These are phyloP conservation scores for Drosophila ezoana DNA, from an alignment of 2,888 invertebrate species.

Conservation along the genomic window DNA sequence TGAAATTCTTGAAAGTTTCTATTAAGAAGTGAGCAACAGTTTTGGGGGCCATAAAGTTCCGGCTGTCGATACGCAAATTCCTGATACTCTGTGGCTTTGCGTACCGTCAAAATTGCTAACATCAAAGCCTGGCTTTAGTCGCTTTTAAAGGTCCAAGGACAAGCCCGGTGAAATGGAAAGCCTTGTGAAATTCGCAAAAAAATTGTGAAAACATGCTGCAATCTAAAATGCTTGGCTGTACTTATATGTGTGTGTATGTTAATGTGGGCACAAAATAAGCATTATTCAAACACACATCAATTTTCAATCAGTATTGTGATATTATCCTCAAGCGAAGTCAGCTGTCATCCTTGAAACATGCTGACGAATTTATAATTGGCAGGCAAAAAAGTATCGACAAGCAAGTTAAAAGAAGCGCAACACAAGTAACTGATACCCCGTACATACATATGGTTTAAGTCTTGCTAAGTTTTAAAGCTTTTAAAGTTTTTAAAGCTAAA, in stretches of 20 bases:
- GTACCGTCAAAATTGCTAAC: constrained; percentile 1
- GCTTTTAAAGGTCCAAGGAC: constrained; percentile 5
- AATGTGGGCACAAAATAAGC: constrained; percentile 29
- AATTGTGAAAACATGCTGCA: constrained; percentile 5
- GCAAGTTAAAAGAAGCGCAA: neutral
- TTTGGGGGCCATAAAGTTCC: constrained; percentile 11
- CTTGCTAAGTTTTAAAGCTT: no score
- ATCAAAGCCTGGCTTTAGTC: neutral
- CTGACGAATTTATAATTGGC: constrained; percentile 53
- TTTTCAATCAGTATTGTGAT: constrained; percentile 42
- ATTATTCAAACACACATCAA: constrained; percentile 32
- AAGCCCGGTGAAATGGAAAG: neutral
- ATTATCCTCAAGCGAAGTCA: constrained; percentile 21
- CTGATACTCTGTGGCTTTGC: neutral
- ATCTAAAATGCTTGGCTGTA: neutral
- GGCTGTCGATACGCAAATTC: neutral
- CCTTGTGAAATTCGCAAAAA: neutral
- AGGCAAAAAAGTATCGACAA: constrained; percentile 20
- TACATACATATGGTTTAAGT: neutral
- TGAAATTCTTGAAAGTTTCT: constrained; percentile 6
- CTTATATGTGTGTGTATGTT: constrained; percentile 15
- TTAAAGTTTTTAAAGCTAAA: no score
- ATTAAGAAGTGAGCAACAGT: constrained; percentile 4
- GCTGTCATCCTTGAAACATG: constrained; percentile 14
- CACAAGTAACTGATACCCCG: neutral